Conservation (phyloP, 2,888 invertebrate genomes). For the Geotrupes spiniger region DNA sequence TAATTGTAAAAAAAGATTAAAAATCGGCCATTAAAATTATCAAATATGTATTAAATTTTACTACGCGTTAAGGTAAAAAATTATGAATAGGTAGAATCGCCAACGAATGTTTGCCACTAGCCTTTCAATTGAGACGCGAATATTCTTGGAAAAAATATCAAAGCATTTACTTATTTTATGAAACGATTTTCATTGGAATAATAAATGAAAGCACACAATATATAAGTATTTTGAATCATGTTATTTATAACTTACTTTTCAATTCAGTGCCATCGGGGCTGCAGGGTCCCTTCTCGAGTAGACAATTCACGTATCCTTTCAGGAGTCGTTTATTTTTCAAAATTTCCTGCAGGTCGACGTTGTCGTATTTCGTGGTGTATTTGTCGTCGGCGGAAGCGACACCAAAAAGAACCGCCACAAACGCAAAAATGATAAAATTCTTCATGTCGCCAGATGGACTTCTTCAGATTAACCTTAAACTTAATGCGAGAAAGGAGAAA, state of each 20-base stretch:
- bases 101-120: too few relatives aligned
- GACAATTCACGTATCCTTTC: conserved; percentile 66
- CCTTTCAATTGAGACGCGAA: too few relatives aligned
- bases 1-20: too few relatives aligned
- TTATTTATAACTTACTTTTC: conserved; percentile 53
- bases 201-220: neutral
- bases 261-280: conserved; percentile 64
- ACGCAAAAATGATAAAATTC: neutral
- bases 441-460: too few relatives aligned
- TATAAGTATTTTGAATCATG: neutral
- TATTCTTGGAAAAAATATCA: too few relatives aligned
- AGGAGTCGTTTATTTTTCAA: conserved; percentile 63
- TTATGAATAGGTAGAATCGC: too few relatives aligned
- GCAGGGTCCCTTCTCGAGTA: conserved; percentile 63
- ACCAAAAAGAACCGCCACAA: neutral
- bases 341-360: conserved; percentile 66
- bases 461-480: too few relatives aligned
- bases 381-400: conserved; percentile 34
- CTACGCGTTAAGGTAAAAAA: too few relatives aligned
- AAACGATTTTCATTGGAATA: neutral
- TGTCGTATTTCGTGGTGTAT: conserved; percentile 69
- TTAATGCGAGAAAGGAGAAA: too few relatives aligned
- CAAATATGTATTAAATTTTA: too few relatives aligned
- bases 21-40: too few relatives aligned
- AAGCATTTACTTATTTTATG: too few relatives aligned